phyloP scores from a whole-genome alignment of 2,113 vertebrate species.

The Bolborhynchus lineola region DNA sequence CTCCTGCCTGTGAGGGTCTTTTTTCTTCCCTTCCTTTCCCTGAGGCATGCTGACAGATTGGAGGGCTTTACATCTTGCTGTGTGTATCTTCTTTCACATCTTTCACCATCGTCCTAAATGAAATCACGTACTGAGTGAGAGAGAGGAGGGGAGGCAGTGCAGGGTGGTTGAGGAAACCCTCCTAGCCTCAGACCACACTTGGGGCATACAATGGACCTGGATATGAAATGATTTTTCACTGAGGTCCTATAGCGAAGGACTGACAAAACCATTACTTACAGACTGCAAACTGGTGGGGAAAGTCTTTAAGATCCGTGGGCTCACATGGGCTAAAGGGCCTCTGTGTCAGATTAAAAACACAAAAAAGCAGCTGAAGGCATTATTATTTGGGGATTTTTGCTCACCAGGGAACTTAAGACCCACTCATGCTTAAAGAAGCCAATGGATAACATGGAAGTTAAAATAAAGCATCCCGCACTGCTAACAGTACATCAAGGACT shows the following conservation, averaged over 20 bases:
- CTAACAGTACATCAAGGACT: neutral
- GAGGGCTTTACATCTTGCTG: slow-evolving; percentile 23
- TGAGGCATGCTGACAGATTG: slow-evolving; percentile 6
- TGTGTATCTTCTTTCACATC: slow-evolving; percentile 42
- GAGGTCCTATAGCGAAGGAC: neutral
- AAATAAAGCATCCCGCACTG: neutral
- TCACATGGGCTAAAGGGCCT: neutral
- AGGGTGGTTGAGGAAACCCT: neutral
- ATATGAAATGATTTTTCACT: neutral
- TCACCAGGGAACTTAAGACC: neutral
- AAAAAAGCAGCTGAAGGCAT: neutral
- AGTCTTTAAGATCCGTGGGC: neutral
- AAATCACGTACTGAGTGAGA: neutral
- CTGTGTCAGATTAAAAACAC: neutral
- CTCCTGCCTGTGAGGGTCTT: neutral
- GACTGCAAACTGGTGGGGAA: neutral
- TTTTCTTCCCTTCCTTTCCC: neutral
- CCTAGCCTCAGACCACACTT: neutral
- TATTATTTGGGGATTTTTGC: neutral
- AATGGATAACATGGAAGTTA: neutral
- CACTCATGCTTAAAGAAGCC: neutral
- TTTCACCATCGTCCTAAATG: neutral
- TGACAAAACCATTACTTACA: neutral
- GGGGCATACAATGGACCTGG: neutral
- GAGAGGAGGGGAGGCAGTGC: neutral